These are phyloP conservation scores for Spongia lamella DNA, from an alignment of 37 sponge, comb jelly and placozoan species.

Conservation along the genomic window DNA sequence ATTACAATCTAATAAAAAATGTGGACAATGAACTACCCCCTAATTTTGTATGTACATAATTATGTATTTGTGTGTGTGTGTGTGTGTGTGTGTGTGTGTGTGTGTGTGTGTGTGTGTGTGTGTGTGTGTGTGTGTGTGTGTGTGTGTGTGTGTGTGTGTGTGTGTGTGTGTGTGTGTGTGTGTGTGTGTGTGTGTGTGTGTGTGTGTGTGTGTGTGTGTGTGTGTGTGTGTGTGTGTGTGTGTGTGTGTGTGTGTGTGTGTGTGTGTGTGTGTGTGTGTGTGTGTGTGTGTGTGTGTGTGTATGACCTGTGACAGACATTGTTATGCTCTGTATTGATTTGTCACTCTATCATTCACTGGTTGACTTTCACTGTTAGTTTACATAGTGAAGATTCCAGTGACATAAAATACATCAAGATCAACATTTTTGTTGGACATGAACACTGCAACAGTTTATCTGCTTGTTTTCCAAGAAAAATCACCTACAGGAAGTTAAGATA, in stretches of 20 bases:
- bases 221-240: constrained; percentile 3
- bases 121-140: too few species aligned
- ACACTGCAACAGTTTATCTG: too few species aligned
- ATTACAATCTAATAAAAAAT: constrained; percentile 81
- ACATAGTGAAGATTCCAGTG: too few species aligned
- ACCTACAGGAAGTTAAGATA: too few species aligned
- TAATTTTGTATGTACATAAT: neutral
- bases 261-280: constrained; percentile 19
- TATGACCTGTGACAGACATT: neutral
- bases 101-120: neutral
- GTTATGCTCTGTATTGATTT: neutral
- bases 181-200: constrained; percentile 4
- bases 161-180: neutral
- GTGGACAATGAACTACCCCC: constrained; percentile 65
- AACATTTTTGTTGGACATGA: too few species aligned
- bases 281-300: constrained; percentile 3
- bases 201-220: neutral
- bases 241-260: constrained; percentile 16
- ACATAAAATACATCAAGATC: too few species aligned
- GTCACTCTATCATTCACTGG: too few species aligned
- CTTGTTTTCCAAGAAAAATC: too few species aligned
- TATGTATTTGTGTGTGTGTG: neutral
- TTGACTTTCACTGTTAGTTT: too few species aligned
- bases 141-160: too few species aligned
- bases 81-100: neutral